Percentiles rank a stretch among this genome's conserved stretches.
phyloP scores from a whole-genome alignment of 1,140 invertebrate genomes.

The Bicyclus anynana region DNA sequence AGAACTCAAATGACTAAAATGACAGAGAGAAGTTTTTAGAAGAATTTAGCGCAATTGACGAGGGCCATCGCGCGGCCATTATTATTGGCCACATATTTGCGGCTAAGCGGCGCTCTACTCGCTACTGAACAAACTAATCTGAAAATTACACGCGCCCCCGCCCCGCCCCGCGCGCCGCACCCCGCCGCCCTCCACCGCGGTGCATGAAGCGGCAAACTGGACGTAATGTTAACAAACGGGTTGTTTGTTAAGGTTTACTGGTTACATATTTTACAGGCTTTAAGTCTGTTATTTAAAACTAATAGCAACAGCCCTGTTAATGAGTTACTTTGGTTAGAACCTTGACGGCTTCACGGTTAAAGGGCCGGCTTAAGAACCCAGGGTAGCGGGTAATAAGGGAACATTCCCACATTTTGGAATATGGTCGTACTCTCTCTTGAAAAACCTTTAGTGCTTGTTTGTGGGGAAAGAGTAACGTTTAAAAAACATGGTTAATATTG shows the following conservation, averaged over 20 bases:
- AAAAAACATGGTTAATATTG: no score
- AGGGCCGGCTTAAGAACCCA: no score
- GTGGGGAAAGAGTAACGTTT: no score
- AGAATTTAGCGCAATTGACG: slow-evolving; percentile 4
- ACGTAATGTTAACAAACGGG: slow-evolving; percentile 54
- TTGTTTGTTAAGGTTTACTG: slow-evolving; percentile 35
- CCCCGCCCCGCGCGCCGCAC: slow-evolving; percentile 9
- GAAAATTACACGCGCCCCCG: slow-evolving; percentile 62
- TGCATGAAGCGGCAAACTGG: slow-evolving; percentile 46
- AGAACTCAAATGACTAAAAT: neutral
- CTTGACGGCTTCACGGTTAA: no score
- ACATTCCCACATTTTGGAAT: no score
- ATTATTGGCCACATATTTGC: slow-evolving; percentile 67
- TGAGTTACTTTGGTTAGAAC: no score
- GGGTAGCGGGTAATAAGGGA: no score
- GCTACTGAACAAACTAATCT: slow-evolving; percentile 73
- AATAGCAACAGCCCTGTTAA: no score
- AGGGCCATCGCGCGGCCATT: slow-evolving; percentile 17
- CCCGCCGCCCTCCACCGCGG: slow-evolving; percentile 19
- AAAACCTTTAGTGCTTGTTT: no score
- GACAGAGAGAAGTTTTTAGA: neutral
- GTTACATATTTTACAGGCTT: slow-evolving; percentile 30
- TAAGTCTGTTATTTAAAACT: slow-evolving; percentile 12
- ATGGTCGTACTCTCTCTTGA: no score
- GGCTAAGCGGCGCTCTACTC: slow-evolving; percentile 40